phyloP scores from a whole-genome alignment of 2,113 vertebrate species.

The Alaudala cheleensis region DNA sequence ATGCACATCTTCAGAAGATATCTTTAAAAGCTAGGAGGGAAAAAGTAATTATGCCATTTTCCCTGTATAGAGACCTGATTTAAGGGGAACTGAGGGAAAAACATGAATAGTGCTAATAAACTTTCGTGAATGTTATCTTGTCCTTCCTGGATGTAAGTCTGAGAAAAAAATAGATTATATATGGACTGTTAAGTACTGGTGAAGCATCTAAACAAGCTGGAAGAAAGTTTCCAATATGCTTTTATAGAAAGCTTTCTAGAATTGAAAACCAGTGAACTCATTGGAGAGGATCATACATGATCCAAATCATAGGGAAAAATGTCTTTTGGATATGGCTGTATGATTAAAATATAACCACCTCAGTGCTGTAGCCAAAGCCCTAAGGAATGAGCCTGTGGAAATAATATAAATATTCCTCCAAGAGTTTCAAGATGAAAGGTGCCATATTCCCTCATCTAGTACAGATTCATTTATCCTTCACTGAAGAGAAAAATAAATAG shows the following conservation, averaged over 20 bases:
- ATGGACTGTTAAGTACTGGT: neutral
- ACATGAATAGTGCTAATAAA: neutral
- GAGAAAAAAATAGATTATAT: neutral
- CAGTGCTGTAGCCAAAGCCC: neutral
- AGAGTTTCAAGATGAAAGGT: neutral
- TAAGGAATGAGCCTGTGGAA: neutral
- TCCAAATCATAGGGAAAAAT: neutral
- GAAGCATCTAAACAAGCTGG: neutral
- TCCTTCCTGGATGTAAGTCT: neutral
- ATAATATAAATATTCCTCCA: neutral
- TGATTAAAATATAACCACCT: neutral
- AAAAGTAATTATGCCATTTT: neutral
- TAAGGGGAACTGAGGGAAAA: neutral
- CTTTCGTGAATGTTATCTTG: neutral
- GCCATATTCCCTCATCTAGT: neutral
- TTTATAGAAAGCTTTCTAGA: neutral
- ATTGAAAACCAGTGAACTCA: neutral
- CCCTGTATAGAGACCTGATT: neutral
- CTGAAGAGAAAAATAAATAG: neutral
- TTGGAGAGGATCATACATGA: neutral
- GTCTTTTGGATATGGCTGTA: neutral
- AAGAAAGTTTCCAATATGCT: neutral
- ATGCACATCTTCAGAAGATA: slow-evolving; percentile 41
- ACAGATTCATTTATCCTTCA: neutral
- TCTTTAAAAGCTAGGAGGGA: neutral